Evolutionary conservation across 2,797 vertebrate species (phyloP).

Genomic region (Masticophis lateralis): DNA sequence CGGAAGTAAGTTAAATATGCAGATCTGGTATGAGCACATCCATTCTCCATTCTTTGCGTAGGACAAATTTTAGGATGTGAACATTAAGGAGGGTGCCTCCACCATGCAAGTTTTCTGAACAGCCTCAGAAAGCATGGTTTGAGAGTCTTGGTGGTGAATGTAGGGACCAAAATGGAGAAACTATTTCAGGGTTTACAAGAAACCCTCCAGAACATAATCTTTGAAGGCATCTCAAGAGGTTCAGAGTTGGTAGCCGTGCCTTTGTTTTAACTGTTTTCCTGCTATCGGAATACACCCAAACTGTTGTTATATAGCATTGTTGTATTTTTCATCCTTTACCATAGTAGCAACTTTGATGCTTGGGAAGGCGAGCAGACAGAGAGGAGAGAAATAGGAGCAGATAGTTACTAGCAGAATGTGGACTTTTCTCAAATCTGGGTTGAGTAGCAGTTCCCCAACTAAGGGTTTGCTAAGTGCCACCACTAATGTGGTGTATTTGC

Average conservation of each 20-base stretch:
- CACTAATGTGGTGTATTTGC: not conserved
- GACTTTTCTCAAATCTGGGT: not conserved
- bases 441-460: not conserved
- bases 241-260: not conserved
- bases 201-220: not conserved
- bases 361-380: not conserved
- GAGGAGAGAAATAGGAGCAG: not conserved
- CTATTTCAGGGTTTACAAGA: not conserved
- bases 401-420: not conserved
- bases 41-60: slow-evolving; percentile 43
- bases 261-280: not conserved
- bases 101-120: not conserved
- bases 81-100: not conserved
- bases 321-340: not conserved
- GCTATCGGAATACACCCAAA: not conserved
- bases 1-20: slow-evolving; percentile 8
- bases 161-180: not conserved
- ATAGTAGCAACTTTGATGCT: not conserved
- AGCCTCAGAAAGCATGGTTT: not conserved
- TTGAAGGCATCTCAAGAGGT: not conserved
- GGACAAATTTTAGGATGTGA: slow-evolving; percentile 24
- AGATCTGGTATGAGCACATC: slow-evolving; percentile 33
- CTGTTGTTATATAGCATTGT: not conserved
- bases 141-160: not conserved
- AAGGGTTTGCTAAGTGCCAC: not conserved